Percentiles rank a stretch among this genome's conserved stretches.
These are phyloP conservation scores for Drosophila setifemur DNA, from an alignment of 1,140 invertebrate genomes.

Conservation along the genomic window DNA sequence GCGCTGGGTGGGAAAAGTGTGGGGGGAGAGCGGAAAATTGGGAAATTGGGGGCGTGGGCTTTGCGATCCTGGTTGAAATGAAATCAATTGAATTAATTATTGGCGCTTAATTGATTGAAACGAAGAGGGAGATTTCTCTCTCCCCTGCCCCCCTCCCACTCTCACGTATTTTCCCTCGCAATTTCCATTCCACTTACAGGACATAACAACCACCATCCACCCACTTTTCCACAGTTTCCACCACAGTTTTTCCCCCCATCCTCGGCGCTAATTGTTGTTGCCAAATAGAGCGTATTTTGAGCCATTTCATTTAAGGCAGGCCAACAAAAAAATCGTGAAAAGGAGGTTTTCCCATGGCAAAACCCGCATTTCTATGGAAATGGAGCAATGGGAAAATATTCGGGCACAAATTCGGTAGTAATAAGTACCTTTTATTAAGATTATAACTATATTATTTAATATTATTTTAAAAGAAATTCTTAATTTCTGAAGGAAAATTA, in stretches of 20 bases:
- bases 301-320: slow-evolving; percentile 72
- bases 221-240: neutral
- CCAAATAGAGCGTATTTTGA: slow-evolving; percentile 76
- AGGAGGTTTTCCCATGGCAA: neutral
- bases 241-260: neutral
- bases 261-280: slow-evolving; percentile 58
- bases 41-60: neutral
- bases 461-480: too few species aligned
- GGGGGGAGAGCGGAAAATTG: too few species aligned
- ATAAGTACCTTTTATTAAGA: too few species aligned
- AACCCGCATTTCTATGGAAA: neutral
- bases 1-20: slow-evolving; percentile 4
- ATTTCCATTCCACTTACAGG: slow-evolving; percentile 7
- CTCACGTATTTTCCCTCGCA: neutral
- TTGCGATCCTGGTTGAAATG: slow-evolving; percentile 52
- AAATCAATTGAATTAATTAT: slow-evolving; percentile 81
- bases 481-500: too few species aligned
- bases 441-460: too few species aligned
- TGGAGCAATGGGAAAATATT: too few species aligned
- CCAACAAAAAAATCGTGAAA: slow-evolving; percentile 20
- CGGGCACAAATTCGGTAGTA: too few species aligned
- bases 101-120: slow-evolving; percentile 80
- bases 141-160: neutral
- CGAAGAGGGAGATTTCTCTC: slow-evolving; percentile 50
- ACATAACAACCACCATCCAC: slow-evolving; percentile 36